Evolutionary conservation across 1,140 invertebrate species (phyloP), one percentile per base, ranked within the genome.

Genomic region (Sarcophaga peregrina): DNA sequence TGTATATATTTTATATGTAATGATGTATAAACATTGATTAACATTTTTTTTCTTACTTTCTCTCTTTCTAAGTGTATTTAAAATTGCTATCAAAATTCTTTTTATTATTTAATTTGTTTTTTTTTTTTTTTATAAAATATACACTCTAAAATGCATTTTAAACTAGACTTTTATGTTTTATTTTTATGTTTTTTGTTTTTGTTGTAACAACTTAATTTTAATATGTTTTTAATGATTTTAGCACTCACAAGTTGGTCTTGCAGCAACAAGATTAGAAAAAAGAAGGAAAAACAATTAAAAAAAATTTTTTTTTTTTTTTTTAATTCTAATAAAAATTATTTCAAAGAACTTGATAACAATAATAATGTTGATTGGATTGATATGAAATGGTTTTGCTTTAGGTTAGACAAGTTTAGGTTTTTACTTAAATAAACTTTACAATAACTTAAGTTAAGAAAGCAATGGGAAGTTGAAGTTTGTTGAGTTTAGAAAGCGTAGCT

Each of bases 391-490:
- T 58, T 13, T 20, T 17, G 62, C 20, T 20, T 68, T 8, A n/a
- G 54, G 7, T n/a, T 58, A n/a, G 54, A 68, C 20, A 68, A 68
- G 25, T 37, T 37, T 37, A 37, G 17, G 62, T 68, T 68, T 68
- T 68, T 20, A 68, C 62, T 68, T 68, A 37, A 2, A 4, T 37
- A 37, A 4, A 2, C 62, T 68, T 68, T 68, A 68, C 62, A 78
- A 78, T 50, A 78, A 78, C 75, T 78, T 78, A 78, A 78, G 50
- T 48, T 78, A 78, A 78, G 17, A 47, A 78, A 78, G 10, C 75
- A 74, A 74, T 45, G 13, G 10, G 8, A 5, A 3, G 13, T 10
- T 68, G 54, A 20, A 68, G 10, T 20, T 68, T 68, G 45, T 17
- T 5, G n/a, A 52, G n/a, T 20, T n/a, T 17, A 48, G 25, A 78